Evolutionary conservation across 2,888 invertebrate species (phyloP), one percentile per base, ranked within the genome.

Genomic region (Sarcophaga caerulescens): DNA sequence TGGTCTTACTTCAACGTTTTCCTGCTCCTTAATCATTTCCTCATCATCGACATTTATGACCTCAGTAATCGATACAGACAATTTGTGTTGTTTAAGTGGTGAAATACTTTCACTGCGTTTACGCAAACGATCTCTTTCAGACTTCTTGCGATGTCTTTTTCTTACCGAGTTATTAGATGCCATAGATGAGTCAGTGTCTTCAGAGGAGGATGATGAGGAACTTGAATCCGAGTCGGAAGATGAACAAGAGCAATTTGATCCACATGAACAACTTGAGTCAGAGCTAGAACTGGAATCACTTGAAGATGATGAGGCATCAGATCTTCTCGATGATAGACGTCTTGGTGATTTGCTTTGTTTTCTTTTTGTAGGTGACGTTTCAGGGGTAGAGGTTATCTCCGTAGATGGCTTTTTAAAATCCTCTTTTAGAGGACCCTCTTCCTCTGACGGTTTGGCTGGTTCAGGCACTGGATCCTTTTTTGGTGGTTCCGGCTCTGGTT

Each of bases 201-300:
- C 95, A 89, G 92, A 95, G 93, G 93, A 94, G 52, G 95, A 95
- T 17, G 95, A 94, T 84, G 94, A 94, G 10, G 94, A 95, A 78
- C 96, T 96, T 74, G 95, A 90, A 57, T 89, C 90, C 70, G 92
- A 95, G 82, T 95, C 96, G 77, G 95, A 95, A 73, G 96, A 96
- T 8, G 96, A 96, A 91, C 97, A 97, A 87, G 97, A 97, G 90
- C 97, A 97, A 90, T 97, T 97, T 3, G 96, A 96, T 4, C 96
- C 96, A 91, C 97, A 97, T 0, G 96, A 96, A 90, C 97, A 97
- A 90, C 96, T 96, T 1, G 97, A 96, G 89, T 95, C 95, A 87
- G 96, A 96, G 89, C 96, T 96, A 88, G 96, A 96, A 60, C 96
- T 96, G 23, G 96, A 96, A 90, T 95, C 95, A 90, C 96, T 96